Base-by-base conservation (phyloP, 2,113 vertebrate genomes). In the Callithrix jacchus region DNA sequence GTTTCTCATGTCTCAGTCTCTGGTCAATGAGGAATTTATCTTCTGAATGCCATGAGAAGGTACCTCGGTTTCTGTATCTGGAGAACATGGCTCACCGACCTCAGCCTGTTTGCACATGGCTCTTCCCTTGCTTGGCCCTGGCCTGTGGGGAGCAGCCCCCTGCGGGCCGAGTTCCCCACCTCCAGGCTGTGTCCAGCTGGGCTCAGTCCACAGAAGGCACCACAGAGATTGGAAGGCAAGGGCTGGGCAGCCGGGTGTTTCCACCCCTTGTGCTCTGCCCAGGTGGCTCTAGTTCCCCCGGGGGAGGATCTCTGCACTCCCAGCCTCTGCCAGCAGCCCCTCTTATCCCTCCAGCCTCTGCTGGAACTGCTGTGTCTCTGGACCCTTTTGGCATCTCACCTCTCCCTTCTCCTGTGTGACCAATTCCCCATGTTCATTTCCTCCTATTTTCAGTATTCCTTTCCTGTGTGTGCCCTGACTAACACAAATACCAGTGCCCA, bases 131-230 rank as follows among this genome's bases (percentile, higher is more conserved):
- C 21, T 40, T 4, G 37, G 30, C 23, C 52, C 47, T 47, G 23
- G 61, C 68, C 9, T 5, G 0, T 0, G 1, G 9, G 9, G 40
- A 73, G 10, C 73, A 11, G 32, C 18, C 66, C 4, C 37, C 20
- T 64, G 3, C 2, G 1, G 58, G 11, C 25, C 32, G 20, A 32
- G 9, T 54, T 74, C 81, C 56, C 74, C 6, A 5, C 30, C 30
- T 58, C 30, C 45, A 64, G 27, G 61, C 27, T 14, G 18, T 11
- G 11, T 45, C 87, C 32, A 23, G 61, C 30, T 11, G 21, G 49
- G 25, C 18, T 87, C 6, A 3, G n/a, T 20, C 42, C 30, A 12
- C 0, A 6, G 30, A 35, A 40, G 45, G 9, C 20, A 23, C 37
- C 14, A 11, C 85, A 16, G n/a, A 91, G 30, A 77, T 11, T 5